Conservation (phyloP, 2,113 vertebrate genomes). For the Callaeas wilsoni region DNA sequence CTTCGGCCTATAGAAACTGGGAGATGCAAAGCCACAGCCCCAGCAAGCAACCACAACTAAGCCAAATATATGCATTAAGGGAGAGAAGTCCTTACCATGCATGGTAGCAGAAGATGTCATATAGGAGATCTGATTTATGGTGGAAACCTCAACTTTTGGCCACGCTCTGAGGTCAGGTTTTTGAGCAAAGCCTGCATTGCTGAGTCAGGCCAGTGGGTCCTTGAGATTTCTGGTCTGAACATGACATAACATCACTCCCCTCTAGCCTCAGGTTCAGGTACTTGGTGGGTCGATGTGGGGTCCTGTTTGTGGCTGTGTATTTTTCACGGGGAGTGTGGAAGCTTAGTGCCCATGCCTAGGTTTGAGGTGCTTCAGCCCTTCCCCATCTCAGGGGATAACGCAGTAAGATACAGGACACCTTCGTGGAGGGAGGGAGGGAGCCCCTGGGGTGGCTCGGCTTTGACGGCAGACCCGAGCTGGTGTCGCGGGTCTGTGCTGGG, state of each 20-base stretch:
- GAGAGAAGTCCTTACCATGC: neutral
- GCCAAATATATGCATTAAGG: neutral
- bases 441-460: neutral
- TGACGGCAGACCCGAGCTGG: neutral
- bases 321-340: fast-evolving
- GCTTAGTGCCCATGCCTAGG: neutral
- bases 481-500: neutral
- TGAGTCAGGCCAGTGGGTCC: neutral
- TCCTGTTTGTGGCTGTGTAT: too few species aligned
- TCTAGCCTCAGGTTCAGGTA: neutral
- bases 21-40: neutral
- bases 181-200: neutral
- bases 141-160: neutral
- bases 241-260: neutral
- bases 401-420: fast-evolving
- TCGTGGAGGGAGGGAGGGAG: neutral
- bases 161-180: neutral
- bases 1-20: neutral
- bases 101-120: neutral
- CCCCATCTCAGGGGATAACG: neutral
- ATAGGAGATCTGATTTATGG: neutral
- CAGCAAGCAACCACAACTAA: neutral
- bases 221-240: neutral
- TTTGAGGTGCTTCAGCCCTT: neutral
- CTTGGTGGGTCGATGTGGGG: fast-evolving